Conservation (phyloP, 2,113 vertebrate species). For the Gopherus evgoodei region DNA sequence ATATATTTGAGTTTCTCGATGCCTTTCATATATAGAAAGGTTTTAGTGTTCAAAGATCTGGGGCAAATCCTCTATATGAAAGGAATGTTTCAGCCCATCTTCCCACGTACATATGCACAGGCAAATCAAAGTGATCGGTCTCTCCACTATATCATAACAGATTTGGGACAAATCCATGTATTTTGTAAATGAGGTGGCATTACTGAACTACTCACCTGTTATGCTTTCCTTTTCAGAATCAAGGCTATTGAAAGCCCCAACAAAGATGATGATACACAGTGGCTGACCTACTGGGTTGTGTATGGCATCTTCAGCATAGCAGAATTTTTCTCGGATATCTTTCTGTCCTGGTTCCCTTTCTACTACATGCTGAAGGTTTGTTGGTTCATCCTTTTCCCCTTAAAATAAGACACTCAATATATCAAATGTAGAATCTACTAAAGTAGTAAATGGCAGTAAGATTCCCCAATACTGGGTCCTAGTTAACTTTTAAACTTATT, state of each 20-base stretch:
- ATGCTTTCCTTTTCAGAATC: conserved; percentile 83
- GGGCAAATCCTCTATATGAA: not conserved
- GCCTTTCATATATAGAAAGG: not conserved
- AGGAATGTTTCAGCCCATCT: not conserved
- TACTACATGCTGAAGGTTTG: conserved; percentile 97
- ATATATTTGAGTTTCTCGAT: not conserved
- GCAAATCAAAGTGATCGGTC: not conserved
- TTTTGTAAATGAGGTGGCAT: not conserved
- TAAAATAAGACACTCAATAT: not conserved
- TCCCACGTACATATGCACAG: not conserved
- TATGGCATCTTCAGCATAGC: conserved; percentile 96
- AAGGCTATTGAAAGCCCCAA: conserved; percentile 97
- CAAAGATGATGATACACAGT: conserved; percentile 98
- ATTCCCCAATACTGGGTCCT: not conserved
- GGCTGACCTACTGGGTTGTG: conserved; percentile 99
- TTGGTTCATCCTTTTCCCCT: not conserved
- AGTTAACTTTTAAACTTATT: not conserved
- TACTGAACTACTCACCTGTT: not conserved
- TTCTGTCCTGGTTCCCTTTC: conserved; percentile 98
- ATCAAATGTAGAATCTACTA: not conserved
- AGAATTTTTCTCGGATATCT: conserved; percentile 97
- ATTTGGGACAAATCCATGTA: not conserved
- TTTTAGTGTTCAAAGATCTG: not conserved
- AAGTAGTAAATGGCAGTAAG: not conserved
- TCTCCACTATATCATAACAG: not conserved